Conservation (phyloP, 2,888 invertebrate species). For the Drosophila incognita region DNA sequence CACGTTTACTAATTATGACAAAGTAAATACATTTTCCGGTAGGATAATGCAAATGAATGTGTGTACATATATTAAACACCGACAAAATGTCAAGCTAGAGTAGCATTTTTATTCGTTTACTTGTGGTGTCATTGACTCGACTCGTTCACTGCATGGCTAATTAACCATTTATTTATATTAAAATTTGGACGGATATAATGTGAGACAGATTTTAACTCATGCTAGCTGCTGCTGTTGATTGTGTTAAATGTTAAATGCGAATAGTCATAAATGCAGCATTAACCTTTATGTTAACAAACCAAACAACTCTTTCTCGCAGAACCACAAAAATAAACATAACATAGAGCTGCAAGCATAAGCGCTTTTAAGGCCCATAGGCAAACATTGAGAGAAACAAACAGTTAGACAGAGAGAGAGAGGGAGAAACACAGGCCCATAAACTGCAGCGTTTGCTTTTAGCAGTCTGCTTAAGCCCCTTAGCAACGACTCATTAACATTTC, state of each 20-base stretch:
- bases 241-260: slow-evolving; percentile 19
- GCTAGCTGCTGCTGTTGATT: background rate
- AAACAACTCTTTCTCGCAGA: slow-evolving; percentile 49
- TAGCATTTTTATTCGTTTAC: slow-evolving; percentile 47
- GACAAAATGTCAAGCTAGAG: slow-evolving; percentile 40
- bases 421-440: slow-evolving; percentile 44
- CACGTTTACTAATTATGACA: slow-evolving; percentile 78
- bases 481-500: slow-evolving; percentile 75
- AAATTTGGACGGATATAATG: background rate
- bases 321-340: slow-evolving; percentile 49
- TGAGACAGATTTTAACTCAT: background rate
- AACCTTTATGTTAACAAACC: slow-evolving; percentile 38
- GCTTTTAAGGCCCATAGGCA: slow-evolving; percentile 12
- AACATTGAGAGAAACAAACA: background rate
- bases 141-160: slow-evolving; percentile 6
- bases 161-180: slow-evolving; percentile 15
- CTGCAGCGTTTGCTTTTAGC: slow-evolving; percentile 72
- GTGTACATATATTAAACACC: slow-evolving; percentile 54
- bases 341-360: slow-evolving; percentile 24
- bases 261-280: slow-evolving; percentile 42
- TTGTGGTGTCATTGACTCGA: slow-evolving; percentile 19
- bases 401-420: background rate
- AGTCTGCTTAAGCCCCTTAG: slow-evolving; percentile 62
- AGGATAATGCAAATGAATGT: slow-evolving; percentile 73
- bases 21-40: slow-evolving; percentile 79